Base-by-base conservation (phyloP, 2,797 vertebrate genomes). In the Anisognathus igniventris region DNA sequence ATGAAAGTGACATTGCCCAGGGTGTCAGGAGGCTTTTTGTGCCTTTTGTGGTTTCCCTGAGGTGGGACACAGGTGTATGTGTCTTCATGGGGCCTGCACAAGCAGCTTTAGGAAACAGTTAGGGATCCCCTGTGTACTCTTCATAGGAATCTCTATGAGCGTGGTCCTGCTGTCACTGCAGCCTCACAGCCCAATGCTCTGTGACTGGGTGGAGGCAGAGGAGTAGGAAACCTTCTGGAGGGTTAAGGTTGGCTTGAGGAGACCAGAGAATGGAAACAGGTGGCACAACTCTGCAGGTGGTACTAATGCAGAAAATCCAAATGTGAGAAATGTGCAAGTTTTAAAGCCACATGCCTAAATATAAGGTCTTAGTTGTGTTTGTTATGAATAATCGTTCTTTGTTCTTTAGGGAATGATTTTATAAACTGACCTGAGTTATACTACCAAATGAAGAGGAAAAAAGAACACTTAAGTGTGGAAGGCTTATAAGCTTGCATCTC, bases 91-190 rank as follows among this genome's bases (percentile, higher is more conserved):
- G 35, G 23, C 39, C 45, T 42, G 20, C 23, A 13, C 1, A 16
- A 54, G 21, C 37, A 57, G 51, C 42, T 62, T 61, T 37, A 31
- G 72, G 40, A 72, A 45, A 11, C 6, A 22, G 1, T 0, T 3
- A 6, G 47, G 11, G 13, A 28, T 64, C 7, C 56, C 25, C 8
- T 66, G 1, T 51, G 50, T 28, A 1, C 24, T 40, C n/a, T 24
- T 27, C 2, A 3, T 4, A 12, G 33, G 17, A 50, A 9, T 47
- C 2, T 42, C 10, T 10, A 0, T 19, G 23, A 50, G 27, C 0
- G 0, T 19, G 6, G 33, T 37, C 25, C 31, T 74, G 23, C 58
- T 67, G 39, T 35, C 0, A 0, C 50, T 47, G 3, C 23, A 57
- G 48, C 30, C 67, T 60, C 7, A 1, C 23, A 24, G 14, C 21